Evolutionary conservation across 2,797 vertebrate species (phyloP).

Genomic region (Megaceryle alcyon): DNA sequence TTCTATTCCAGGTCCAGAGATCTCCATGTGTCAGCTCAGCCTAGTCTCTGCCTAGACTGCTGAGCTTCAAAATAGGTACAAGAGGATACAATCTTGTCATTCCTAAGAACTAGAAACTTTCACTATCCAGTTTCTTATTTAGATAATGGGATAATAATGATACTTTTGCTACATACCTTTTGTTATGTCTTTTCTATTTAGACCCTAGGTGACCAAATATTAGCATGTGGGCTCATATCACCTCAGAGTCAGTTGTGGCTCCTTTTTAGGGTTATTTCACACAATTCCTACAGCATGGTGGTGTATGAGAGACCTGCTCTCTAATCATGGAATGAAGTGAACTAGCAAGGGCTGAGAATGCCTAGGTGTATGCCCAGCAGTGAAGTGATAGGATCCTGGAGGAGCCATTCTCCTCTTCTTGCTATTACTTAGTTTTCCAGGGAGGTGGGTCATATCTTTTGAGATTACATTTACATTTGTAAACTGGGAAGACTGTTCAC

Average conservation of each 20-base stretch:
- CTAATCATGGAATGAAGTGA: neutral
- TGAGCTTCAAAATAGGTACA: neutral
- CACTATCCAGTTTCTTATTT: neutral
- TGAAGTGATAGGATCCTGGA: neutral
- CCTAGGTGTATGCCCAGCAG: neutral
- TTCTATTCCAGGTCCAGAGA: neutral
- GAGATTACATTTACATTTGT: neutral
- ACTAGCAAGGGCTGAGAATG: neutral
- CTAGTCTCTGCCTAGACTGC: neutral
- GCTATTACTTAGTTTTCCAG: neutral
- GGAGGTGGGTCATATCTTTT: neutral
- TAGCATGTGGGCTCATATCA: fast-evolving
- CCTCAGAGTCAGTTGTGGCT: neutral
- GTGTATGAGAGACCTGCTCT: neutral
- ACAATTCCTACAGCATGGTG: neutral
- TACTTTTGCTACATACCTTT: neutral
- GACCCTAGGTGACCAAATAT: neutral
- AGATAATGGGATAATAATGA: neutral
- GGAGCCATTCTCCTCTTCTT: neutral
- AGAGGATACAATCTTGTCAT: neutral
- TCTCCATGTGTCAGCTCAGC: neutral
- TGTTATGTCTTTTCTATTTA: neutral
- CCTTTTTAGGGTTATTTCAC: neutral
- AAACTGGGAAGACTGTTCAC: neutral
- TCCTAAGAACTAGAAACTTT: neutral